These are phyloP conservation scores for Sympetrum striolatum DNA, from an alignment of 2,888 invertebrate genomes.

Conservation along the genomic window DNA sequence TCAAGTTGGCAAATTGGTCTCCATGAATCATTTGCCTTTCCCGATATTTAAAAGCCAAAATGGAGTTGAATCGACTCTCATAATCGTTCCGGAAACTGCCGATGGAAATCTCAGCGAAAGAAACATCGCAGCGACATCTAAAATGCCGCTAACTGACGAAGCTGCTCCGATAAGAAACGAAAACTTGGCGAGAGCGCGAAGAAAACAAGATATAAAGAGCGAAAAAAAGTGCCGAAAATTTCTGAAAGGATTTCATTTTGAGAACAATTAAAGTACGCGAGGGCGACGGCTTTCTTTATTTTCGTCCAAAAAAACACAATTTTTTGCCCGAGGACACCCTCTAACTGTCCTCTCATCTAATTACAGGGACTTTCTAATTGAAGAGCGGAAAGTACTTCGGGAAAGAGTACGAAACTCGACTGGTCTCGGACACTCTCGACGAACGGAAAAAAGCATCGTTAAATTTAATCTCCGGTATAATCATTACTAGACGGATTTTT, in stretches of 20 bases:
- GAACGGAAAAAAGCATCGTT: neutral
- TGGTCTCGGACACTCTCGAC: neutral
- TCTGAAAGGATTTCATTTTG: neutral
- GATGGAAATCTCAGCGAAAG: too few species aligned
- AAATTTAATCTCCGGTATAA: neutral
- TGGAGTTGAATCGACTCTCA: too few species aligned
- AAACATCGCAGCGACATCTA: too few species aligned
- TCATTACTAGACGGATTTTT: neutral
- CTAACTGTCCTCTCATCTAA: neutral
- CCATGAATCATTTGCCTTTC: too few species aligned
- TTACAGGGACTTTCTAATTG: neutral
- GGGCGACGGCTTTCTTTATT: too few species aligned
- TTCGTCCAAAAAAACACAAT: neutral
- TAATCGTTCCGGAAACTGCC: too few species aligned
- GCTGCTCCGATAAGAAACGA: too few species aligned
- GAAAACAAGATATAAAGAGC: too few species aligned
- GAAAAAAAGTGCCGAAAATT: neutral
- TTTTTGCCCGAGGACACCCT: neutral
- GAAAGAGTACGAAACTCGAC: neutral
- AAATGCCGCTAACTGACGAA: too few species aligned
- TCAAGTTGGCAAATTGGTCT: too few species aligned
- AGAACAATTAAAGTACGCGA: neutral
- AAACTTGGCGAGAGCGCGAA: too few species aligned
- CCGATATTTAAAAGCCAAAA: too few species aligned
- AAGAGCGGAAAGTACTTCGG: neutral